Evolutionary conservation across 2,797 vertebrate species (phyloP), one percentile per base, ranked within the genome.

Genomic region (Oreonectes daqikongensis): DNA sequence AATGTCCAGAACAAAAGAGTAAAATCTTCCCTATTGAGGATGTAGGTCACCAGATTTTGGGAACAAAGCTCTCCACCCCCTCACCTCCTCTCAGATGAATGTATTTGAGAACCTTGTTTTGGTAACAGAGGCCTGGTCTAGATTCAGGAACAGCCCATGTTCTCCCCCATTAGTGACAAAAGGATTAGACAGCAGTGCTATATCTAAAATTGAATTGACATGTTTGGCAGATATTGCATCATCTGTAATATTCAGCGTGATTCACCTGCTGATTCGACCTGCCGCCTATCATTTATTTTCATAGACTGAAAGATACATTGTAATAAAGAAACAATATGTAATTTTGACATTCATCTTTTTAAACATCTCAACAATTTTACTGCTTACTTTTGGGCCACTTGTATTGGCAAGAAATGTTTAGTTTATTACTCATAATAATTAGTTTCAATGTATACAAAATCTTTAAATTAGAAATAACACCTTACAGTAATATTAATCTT

Each of bases 1-100:
- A 46, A 46, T 32, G 9, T 35, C 1, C 18, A 59, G 28, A 59
- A 83, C 46, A 61, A 79, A 68, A 65, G 7, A 44, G 6, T 35
- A 5, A 68, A 42, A 79, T 74, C 59, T 66, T 64, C 38, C 26
- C 63, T 38, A 22, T 14, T 77, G 7, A 69, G 59, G 18, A 80
- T 82, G 20, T 84, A 81, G 78, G 80, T 82, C 85, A 86, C 40
- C 46, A 71, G 24, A 59, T 72, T 69, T 67, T 53, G 38, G 60
- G 18, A 72, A 82, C 59, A 79, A 76, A 83, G 69, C 69, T 80
- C 30, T 24, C 18, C 46, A 32, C 11, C 60, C 60, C 74, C 6
- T 59, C 10, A 57, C 17, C 38, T 53, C 32, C 18, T 7, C 20
- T 63, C 30, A 65, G 46, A 60, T 70, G 69, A 53, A 69, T 79